Conservation (phyloP, 2,797 vertebrate genomes). For the Ptychadena robeensis region DNA sequence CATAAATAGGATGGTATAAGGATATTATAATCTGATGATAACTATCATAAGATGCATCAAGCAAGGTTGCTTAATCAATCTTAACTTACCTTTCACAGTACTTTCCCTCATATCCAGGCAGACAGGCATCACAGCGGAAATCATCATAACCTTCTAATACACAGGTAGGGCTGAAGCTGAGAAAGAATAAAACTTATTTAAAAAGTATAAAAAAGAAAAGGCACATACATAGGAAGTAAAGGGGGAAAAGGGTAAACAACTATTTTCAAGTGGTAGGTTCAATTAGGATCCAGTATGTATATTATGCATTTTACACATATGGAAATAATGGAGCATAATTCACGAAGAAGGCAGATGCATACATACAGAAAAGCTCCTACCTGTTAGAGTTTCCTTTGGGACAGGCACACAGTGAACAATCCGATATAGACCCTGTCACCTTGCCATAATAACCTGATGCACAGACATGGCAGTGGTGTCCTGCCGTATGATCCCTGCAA, state of each 20-base stretch:
- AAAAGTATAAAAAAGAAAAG: not conserved
- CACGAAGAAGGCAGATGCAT: not conserved
- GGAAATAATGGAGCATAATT: no score
- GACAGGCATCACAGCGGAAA: constrained; percentile 85
- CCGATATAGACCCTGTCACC: constrained; percentile 78
- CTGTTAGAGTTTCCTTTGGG: constrained; percentile 79
- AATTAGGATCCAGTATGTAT: no score
- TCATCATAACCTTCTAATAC: constrained; percentile 77
- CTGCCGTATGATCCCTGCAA: constrained; percentile 86
- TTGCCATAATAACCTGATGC: constrained; percentile 84
- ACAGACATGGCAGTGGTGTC: constrained; percentile 82
- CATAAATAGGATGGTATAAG: no score
- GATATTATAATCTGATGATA: no score
- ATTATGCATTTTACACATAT: not conserved
- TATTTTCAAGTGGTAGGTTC: no score
- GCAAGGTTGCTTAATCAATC: no score
- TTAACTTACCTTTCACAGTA: constrained; percentile 86
- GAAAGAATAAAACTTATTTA: constrained; percentile 51
- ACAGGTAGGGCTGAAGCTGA: constrained; percentile 92
- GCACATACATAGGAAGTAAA: no score
- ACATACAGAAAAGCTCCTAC: constrained; percentile 63
- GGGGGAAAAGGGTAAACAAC: no score
- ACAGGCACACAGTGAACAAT: constrained; percentile 89
- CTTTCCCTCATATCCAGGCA: constrained; percentile 85
- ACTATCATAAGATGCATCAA: no score